phyloP scores from a whole-genome alignment of 2,888 invertebrate genomes.

The Celastrina argiolus region DNA sequence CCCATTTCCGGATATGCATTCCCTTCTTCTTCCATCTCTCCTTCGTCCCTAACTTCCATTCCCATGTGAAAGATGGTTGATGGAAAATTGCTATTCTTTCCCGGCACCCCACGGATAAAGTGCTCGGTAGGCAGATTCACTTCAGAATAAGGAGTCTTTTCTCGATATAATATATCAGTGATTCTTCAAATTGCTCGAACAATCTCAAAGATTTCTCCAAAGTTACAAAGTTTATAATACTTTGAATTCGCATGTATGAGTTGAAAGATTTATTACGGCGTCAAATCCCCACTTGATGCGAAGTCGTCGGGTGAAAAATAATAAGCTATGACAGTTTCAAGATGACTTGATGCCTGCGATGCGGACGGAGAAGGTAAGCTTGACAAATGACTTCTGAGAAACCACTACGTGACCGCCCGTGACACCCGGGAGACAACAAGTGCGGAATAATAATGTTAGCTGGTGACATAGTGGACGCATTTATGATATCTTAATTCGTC shows the following conservation, averaged over 20 bases:
- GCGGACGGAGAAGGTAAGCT: conserved; percentile 51
- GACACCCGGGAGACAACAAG: conserved; percentile 24
- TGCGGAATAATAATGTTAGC: conserved; percentile 25
- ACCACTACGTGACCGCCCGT: conserved; percentile 39
- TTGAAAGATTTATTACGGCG: neutral
- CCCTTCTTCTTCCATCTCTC: too few relatives aligned
- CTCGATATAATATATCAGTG: neutral
- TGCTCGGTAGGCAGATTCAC: too few relatives aligned
- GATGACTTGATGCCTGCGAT: conserved; percentile 48
- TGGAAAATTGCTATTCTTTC: too few relatives aligned
- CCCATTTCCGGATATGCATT: too few relatives aligned
- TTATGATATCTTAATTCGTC: conserved; percentile 11
- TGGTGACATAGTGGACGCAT: conserved; percentile 16
- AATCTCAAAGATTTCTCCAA: neutral
- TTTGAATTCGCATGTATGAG: neutral
- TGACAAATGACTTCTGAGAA: conserved; percentile 51
- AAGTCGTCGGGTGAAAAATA: conserved; percentile 25
- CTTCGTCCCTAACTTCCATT: too few relatives aligned
- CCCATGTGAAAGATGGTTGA: too few relatives aligned
- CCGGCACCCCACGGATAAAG: too few relatives aligned
- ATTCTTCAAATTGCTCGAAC: neutral
- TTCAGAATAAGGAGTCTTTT: neutral
- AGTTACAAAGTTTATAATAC: conserved; percentile 8
- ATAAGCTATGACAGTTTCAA: conserved; percentile 41
- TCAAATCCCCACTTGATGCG: conserved; percentile 16